Evolutionary conservation across 2,888 invertebrate genomes (phyloP).

Genomic region (Spialia ferax): DNA sequence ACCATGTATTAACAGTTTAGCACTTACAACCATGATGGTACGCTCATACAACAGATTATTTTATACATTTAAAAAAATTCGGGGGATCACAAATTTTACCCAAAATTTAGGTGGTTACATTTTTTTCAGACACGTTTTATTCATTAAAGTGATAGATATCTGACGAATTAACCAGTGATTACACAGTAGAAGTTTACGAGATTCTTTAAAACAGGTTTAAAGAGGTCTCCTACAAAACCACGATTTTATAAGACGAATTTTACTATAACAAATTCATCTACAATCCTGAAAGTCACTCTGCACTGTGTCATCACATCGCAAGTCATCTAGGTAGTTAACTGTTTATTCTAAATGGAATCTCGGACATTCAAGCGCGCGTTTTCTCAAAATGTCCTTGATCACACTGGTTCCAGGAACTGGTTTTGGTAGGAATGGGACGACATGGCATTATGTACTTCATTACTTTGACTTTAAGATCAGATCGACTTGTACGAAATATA

Average conservation of each 20-base stretch:
- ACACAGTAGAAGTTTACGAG: neutral
- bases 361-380: conserved; percentile 32
- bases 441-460: conserved; percentile 16
- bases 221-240: neutral
- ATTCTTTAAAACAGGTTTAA: neutral
- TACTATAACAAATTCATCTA: neutral
- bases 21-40: too few species aligned
- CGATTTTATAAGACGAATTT: too few species aligned
- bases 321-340: conserved; percentile 39
- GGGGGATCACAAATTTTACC: too few species aligned
- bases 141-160: too few species aligned
- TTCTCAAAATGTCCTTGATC: conserved; percentile 43
- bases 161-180: too few species aligned
- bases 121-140: too few species aligned
- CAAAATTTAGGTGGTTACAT: too few species aligned
- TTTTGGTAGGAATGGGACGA: conserved; percentile 29
- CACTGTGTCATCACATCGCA: conserved; percentile 39
- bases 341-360: conserved; percentile 25
- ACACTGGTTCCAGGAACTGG: conserved; percentile 42
- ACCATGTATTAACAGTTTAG: neutral
- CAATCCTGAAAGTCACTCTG: conserved; percentile 13
- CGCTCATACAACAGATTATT: too few species aligned
- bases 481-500: neutral
- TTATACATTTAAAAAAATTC: too few species aligned
- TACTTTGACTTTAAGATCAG: conserved; percentile 23